phyloP scores from a whole-genome alignment of 2,113 vertebrate genomes.

The Neotoma lepida region DNA sequence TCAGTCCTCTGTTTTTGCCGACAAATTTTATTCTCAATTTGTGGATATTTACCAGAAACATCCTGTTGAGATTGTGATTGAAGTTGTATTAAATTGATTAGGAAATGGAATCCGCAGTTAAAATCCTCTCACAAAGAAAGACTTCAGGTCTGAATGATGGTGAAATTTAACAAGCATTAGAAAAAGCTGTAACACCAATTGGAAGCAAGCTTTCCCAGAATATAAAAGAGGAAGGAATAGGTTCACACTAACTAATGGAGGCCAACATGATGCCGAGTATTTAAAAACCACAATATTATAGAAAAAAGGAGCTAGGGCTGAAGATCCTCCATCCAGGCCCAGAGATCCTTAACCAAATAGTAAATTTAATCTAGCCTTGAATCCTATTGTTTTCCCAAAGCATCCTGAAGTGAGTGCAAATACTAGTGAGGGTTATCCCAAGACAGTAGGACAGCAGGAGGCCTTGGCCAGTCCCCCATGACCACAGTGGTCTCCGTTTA shows the following conservation, averaged over 20 bases:
- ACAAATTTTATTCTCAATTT: slow-evolving; percentile 21
- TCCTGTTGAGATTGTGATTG: slow-evolving; percentile 43
- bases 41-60: background rate
- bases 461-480: too few species aligned
- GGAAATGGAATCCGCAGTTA: background rate
- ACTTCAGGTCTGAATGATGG: background rate
- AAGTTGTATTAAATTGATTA: slow-evolving; percentile 7
- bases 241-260: background rate
- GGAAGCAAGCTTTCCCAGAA: background rate
- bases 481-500: background rate
- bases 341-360: background rate
- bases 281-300: background rate
- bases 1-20: background rate
- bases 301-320: background rate
- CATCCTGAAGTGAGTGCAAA: background rate
- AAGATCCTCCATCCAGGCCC: background rate
- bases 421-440: background rate
- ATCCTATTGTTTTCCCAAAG: background rate
- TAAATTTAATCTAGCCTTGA: background rate
- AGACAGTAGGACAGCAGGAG: too few species aligned
- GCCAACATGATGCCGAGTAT: background rate
- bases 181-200: background rate
- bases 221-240: background rate
- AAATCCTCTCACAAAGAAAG: slow-evolving; percentile 19
- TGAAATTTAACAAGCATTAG: background rate